A percentile compares a stretch with the other conserved stretches of the same genome.
These are phyloP conservation scores for Liasis olivaceus DNA, from an alignment of 2,797 vertebrate genomes.

Conservation along the genomic window DNA sequence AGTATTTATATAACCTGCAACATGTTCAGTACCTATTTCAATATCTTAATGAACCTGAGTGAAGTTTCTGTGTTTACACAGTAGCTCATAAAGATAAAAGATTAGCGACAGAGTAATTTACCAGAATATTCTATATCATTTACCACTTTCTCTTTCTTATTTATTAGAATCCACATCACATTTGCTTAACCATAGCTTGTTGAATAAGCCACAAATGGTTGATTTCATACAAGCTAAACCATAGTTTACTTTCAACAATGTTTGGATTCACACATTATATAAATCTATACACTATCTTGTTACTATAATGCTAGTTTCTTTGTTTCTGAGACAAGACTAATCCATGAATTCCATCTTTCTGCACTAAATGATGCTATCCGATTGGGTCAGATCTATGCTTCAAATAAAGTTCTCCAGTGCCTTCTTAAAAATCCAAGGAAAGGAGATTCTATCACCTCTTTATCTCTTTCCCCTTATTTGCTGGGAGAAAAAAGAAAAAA, in stretches of 20 bases:
- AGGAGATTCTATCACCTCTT: not conserved
- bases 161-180: too few species aligned
- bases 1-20: conserved; percentile 13
- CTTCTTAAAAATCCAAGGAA: not conserved
- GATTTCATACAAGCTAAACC: too few species aligned
- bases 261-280: not conserved
- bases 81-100: conserved; percentile 47
- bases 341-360: not conserved
- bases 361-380: not conserved
- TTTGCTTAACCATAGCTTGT: not conserved
- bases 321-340: not conserved
- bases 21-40: conserved; percentile 27
- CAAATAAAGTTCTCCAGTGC: not conserved
- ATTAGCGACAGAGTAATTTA: not conserved
- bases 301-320: not conserved
- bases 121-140: not conserved
- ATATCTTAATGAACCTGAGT: conserved; percentile 28
- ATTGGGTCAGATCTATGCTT: not conserved
- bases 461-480: not conserved
- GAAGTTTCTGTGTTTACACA: conserved; percentile 50
- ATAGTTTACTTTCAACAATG: not conserved
- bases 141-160: not conserved
- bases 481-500: not conserved
- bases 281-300: not conserved
- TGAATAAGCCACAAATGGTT: too few species aligned